phyloP scores from a whole-genome alignment of 2,888 invertebrate species.

The Drosophila yooni region DNA sequence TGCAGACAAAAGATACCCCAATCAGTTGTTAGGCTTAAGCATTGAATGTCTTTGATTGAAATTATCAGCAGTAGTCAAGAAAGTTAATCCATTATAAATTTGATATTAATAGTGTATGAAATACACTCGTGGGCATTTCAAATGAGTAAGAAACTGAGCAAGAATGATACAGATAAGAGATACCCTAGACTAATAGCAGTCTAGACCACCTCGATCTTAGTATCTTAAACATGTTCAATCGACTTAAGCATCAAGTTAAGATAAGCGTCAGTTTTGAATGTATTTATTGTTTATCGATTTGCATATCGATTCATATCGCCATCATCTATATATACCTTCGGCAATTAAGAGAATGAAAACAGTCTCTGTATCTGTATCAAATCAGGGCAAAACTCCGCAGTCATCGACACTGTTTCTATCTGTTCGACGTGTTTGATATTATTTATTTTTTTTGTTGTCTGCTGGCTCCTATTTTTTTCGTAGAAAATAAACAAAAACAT shows the following conservation, averaged over 20 bases:
- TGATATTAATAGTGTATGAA: conserved; percentile 17
- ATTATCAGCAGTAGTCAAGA: background rate
- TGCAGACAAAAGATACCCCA: background rate
- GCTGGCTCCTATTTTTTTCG: background rate
- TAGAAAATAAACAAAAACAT: conserved; percentile 70
- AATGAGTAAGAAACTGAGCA: background rate
- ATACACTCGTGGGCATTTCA: background rate
- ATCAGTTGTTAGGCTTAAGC: background rate
- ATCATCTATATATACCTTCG: background rate
- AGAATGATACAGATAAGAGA: background rate
- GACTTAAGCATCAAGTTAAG: background rate
- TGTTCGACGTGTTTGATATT: conserved; percentile 1
- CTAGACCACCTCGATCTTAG: too few relatives aligned
- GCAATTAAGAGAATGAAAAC: background rate
- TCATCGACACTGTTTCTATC: background rate
- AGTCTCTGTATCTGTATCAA: background rate
- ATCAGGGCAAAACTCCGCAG: background rate
- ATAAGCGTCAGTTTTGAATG: background rate
- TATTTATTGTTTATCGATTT: background rate
- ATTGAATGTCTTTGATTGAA: background rate
- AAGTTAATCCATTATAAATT: background rate
- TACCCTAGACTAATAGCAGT: background rate
- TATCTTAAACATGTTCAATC: background rate
- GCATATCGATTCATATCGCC: background rate
- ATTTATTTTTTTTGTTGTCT: conserved; percentile 17